phyloP scores from a whole-genome alignment of 2,113 vertebrate species.

The Corydoras sp. region DNA sequence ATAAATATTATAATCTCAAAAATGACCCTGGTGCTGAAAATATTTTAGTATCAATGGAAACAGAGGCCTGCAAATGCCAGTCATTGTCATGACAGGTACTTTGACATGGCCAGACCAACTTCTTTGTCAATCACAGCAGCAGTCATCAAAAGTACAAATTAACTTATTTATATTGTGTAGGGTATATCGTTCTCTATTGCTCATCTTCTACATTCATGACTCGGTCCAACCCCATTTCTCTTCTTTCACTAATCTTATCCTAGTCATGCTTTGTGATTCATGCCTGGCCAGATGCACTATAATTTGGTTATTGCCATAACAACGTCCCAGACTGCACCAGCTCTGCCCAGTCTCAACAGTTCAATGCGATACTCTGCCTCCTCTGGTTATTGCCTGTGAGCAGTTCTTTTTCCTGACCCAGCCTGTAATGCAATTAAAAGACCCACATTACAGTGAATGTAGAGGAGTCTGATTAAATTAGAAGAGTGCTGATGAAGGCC shows the following conservation, averaged over 20 bases:
- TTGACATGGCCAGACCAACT: slow-evolving; percentile 18
- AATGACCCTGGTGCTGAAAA: slow-evolving; percentile 28
- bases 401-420: slow-evolving; percentile 46
- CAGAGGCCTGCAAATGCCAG: slow-evolving; percentile 16
- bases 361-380: slow-evolving; percentile 18
- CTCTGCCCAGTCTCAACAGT: slow-evolving; percentile 48
- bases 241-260: slow-evolving; percentile 23
- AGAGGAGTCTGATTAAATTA: slow-evolving; percentile 47
- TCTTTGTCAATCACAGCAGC: slow-evolving; percentile 28
- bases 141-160: slow-evolving; percentile 6
- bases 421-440: slow-evolving; percentile 49
- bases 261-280: slow-evolving; percentile 31
- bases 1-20: slow-evolving; percentile 11
- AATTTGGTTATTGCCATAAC: slow-evolving; percentile 52
- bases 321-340: slow-evolving; percentile 37
- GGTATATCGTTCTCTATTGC: slow-evolving; percentile 6
- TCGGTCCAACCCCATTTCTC: slow-evolving; percentile 20
- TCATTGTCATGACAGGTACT: slow-evolving; percentile 29
- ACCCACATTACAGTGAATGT: slow-evolving; percentile 44
- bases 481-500: slow-evolving; percentile 40
- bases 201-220: slow-evolving; percentile 20
- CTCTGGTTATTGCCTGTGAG: slow-evolving; percentile 38
- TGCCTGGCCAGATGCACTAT: slow-evolving; percentile 47
- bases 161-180: no score
- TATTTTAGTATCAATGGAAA: slow-evolving; percentile 26